Base-by-base conservation (phyloP, 2,888 invertebrate genomes). In the Eupithecia insigniata region DNA sequence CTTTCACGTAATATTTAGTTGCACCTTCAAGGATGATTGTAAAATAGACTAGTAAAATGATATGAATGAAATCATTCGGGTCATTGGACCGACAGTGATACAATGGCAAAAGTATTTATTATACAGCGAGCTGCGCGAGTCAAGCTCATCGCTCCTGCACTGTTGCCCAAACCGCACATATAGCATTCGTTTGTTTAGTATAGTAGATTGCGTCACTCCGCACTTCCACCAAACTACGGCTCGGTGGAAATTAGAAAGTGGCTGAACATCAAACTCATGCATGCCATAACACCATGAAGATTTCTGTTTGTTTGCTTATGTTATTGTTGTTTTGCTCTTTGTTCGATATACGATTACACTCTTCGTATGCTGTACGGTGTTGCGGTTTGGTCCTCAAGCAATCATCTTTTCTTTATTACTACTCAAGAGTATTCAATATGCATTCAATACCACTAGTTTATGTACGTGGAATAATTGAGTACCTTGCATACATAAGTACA, bases 221-320 rank as follows among this genome's bases (percentile, higher is more conserved):
- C 73, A 73, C 68, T 71, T 64, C 64, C 64, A 76, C 70, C 73
- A 81, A 81, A 80, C 80, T 81, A 83, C 83, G 80, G 80, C 86
- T 83, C 83, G 79, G 86, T 88, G 87, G 88, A 90, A 90, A 89
- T 90, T 90, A 90, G 90, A 91, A 90, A 91, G 90, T 84, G 84
- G 86, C 83, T 81, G 83, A 82, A 78, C 82, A 80, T 74, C 58
- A 69, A 69, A 74, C 81, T 82, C 82, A 85, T 73, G 81, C 79
- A 82, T 82, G 81, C 81, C 79, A 80, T 83, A 83, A 82, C 79
- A 82, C 76, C 79, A 77, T 76, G 71, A 73, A 72, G 30, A 72
- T 75, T 55, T 72, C 67, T 76, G 65, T 64, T 55, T 70, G 66
- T 69, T 73, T 67, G 67, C 67, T 51, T 60, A 43, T 22, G 46